A percentile compares a stretch with the other conserved stretches of the same genome.
These are phyloP conservation scores for Platalea minor DNA, from an alignment of 2,797 vertebrate species.

Conservation along the genomic window DNA sequence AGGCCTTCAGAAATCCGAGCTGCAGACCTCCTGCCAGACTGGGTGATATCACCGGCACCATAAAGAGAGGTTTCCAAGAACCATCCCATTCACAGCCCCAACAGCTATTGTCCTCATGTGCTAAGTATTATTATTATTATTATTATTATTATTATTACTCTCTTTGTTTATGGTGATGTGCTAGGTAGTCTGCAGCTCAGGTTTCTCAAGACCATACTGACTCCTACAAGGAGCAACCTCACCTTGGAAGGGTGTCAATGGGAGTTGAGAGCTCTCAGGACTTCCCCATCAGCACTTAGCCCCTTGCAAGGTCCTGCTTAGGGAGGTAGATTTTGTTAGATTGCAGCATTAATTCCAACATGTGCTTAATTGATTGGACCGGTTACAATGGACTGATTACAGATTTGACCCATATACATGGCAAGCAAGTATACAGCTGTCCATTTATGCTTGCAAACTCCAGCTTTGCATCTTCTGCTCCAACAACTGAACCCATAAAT, in stretches of 20 bases:
- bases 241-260: not conserved
- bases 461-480: not conserved
- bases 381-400: not conserved
- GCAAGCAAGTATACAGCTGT: not conserved
- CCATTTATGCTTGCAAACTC: not conserved
- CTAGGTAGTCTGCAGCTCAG: not conserved
- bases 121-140: not conserved
- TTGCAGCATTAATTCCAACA: not conserved
- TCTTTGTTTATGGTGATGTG: not conserved
- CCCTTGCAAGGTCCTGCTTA: not conserved
- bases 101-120: not conserved
- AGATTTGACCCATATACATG: not conserved
- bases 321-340: not conserved
- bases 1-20: not conserved
- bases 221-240: not conserved
- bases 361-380: not conserved
- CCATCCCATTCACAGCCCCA: not conserved
- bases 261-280: not conserved
- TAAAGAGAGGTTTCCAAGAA: not conserved
- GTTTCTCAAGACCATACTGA: not conserved
- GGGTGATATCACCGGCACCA: conserved; percentile 12
- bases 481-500: not conserved
- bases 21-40: conserved; percentile 20
- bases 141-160: not conserved
- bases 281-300: not conserved